Conservation (phyloP, 2,797 vertebrate genomes). For the Tokudaia tokunoshimensis region DNA sequence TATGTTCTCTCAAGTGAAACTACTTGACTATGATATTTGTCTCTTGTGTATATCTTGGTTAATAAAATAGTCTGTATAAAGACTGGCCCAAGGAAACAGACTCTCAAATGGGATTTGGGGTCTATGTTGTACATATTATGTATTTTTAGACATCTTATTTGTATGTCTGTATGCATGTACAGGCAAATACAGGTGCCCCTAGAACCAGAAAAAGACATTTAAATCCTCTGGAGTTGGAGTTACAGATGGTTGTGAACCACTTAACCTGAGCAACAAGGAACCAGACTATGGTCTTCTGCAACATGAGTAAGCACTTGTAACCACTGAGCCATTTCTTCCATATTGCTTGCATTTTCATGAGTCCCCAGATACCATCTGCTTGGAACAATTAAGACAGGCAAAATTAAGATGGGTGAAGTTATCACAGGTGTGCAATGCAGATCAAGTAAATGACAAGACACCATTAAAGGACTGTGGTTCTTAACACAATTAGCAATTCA, state of each 20-base stretch:
- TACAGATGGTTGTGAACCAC: neutral
- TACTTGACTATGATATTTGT: neutral
- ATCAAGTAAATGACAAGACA: neutral
- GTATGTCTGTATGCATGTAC: neutral
- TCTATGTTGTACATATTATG: neutral
- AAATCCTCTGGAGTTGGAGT: neutral
- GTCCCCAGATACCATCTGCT: neutral
- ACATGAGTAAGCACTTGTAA: neutral
- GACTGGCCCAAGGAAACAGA: neutral
- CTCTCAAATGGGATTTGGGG: neutral
- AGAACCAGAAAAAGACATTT: neutral
- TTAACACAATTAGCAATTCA: neutral
- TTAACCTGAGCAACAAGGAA: neutral
- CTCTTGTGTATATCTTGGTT: neutral
- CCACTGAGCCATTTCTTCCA: neutral
- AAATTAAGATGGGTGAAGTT: neutral
- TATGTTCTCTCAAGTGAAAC: conserved; percentile 38
- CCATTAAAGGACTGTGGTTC: neutral
- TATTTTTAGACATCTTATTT: neutral
- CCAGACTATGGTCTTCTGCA: neutral
- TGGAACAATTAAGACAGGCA: neutral
- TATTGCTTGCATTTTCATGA: neutral
- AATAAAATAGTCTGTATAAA: neutral
- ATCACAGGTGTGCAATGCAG: neutral
- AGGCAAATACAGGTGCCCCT: neutral